Conservation (phyloP, 2,888 invertebrate genomes). For the Cheilosia soror region DNA sequence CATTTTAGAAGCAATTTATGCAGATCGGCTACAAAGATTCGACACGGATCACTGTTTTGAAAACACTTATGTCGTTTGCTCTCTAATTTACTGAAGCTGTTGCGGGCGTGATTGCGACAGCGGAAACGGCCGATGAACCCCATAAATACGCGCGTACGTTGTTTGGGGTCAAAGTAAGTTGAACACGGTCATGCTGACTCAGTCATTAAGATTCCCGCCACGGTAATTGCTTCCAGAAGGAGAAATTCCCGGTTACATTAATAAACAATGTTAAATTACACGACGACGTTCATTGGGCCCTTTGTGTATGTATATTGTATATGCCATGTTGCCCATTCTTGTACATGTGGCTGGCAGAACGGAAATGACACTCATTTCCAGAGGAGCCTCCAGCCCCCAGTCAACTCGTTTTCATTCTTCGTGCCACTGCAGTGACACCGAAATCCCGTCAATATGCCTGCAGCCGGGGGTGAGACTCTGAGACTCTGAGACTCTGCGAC, state of each 20-base stretch:
- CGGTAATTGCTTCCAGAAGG: slow-evolving; percentile 33
- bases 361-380: slow-evolving; percentile 65
- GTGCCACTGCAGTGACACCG: slow-evolving; percentile 34
- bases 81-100: slow-evolving; percentile 19
- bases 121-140: slow-evolving; percentile 59
- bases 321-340: not conserved
- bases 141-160: slow-evolving; percentile 1
- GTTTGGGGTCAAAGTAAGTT: slow-evolving; percentile 43
- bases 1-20: slow-evolving; percentile 41
- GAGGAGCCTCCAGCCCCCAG: not conserved
- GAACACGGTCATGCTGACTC: slow-evolving; percentile 30
- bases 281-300: not conserved
- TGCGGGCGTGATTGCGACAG: slow-evolving; percentile 43
- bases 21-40: slow-evolving; percentile 1
- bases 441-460: not conserved
- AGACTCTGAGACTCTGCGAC: not conserved
- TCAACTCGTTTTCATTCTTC: slow-evolving; percentile 5
- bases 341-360: slow-evolving; percentile 36
- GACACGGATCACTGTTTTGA: slow-evolving; percentile 18
- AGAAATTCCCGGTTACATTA: slow-evolving; percentile 22
- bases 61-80: slow-evolving; percentile 36
- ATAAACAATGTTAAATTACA: slow-evolving; percentile 33
- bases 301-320: not conserved
- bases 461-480: no score
- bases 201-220: slow-evolving; percentile 56